Base-by-base conservation (phyloP, 2,113 vertebrate species). In the Entelurus aequoreus region DNA sequence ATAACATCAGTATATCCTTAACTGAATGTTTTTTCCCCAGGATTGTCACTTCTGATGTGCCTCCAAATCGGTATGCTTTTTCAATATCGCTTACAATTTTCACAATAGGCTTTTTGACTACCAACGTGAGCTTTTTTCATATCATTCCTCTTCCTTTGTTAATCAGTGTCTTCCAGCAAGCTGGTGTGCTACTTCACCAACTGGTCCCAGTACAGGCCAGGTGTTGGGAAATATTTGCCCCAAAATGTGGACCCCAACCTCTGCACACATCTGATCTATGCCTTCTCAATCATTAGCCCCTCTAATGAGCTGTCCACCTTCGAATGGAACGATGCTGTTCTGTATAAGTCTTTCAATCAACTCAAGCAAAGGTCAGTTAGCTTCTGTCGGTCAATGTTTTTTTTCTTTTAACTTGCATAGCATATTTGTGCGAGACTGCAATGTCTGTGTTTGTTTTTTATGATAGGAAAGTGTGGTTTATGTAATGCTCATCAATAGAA, bases 111-210 rank as follows among this genome's bases (percentile, higher is more conserved):
- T 46, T 46, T 46, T 9, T 5, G 4, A n/a, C 54, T 15, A n/a
- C 15, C 6, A 37, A 28, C 2, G 14, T 12, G 28, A 49, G 12
- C 3, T 19, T 58, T 35, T 38, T 49, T 59, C 0, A 42, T 38
- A 55, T 14, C 1, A 5, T 66, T 12, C 36, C 8, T 51, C 10
- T 37, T 35, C 11, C 0, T 38, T 61, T 44, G 51, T 42, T 7
- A 36, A 47, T 48, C 67, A 94, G 93, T 81, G 49, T 80, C 86
- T 63, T 88, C 91, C 46, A 92, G 85, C 62, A 83, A 90, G 75
- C 87, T 95, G 60, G 82, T 82, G 58, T 95, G 93, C 49, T 94
- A 95, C 81, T 94, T 93, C 78, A 92, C 88, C 77, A 94, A 91
- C 89, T 94, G 92, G 93, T 88, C 90, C 72, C 93, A 94, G 79